These are phyloP conservation scores for Muricea muricata DNA, from an alignment of 92 coral and sea anemone species.

Conservation along the genomic window DNA sequence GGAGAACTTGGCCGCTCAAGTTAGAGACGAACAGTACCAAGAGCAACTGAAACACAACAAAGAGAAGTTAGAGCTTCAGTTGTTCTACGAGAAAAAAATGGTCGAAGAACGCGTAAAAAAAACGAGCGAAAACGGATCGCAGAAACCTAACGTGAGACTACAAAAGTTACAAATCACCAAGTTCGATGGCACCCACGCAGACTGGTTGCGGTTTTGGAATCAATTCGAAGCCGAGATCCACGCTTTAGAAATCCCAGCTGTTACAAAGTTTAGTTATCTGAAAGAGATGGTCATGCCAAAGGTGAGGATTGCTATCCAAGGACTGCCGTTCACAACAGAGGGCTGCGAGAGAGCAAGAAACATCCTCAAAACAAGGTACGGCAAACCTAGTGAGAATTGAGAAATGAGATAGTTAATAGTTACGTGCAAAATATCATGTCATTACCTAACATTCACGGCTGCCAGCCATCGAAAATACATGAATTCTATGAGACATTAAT, in stretches of 20 bases:
- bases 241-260: constrained; percentile 20
- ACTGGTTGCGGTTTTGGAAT: constrained; percentile 31
- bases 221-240: constrained; percentile 39
- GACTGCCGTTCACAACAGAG: constrained; percentile 51
- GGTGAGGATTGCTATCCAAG: constrained; percentile 22
- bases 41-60: constrained; percentile 14
- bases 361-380: neutral
- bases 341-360: constrained; percentile 25
- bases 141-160: neutral
- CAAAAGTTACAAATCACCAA: constrained; percentile 2
- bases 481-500: no score
- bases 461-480: neutral
- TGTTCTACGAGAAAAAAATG: constrained; percentile 22
- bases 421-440: no score
- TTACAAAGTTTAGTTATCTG: constrained; percentile 12
- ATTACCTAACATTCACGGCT: no score
- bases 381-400: neutral
- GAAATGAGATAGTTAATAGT: neutral
- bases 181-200: constrained; percentile 7
- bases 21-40: constrained; percentile 19
- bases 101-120: constrained; percentile 3
- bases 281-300: constrained; percentile 17
- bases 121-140: neutral
- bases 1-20: neutral
- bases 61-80: constrained; percentile 18